Base-by-base conservation (phyloP, 2,113 vertebrate genomes). In the Sceloporus undulatus region DNA sequence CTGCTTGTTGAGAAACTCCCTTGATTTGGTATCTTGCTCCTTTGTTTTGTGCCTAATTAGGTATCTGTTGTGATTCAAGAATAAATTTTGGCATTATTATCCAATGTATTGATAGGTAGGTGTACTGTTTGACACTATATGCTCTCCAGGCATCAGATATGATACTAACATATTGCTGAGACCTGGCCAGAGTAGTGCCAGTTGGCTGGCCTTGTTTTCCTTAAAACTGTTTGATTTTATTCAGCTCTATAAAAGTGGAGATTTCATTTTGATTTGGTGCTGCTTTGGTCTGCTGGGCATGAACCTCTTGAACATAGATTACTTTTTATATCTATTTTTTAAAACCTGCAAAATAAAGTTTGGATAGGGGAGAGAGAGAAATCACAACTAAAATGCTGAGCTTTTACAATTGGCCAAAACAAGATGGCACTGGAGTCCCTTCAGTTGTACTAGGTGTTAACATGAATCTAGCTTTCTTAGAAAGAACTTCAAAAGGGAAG, bases 181-280 rank as follows among this genome's bases (percentile, higher is more conserved):
- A 34, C 11, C 4, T 80, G 42, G n/a, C 65, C 65, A 56, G 62
- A 85, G 13, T 73, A 40, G n/a, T 38, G 48, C 7, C 48, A 48
- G 48, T 21, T 42, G 27, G 40, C 59, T 34, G 9, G 84, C 18
- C 9, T 27, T 13, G 11, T 52, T 74, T 85, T 54, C 48, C n/a
- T 79, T 79, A 34, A 40, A 21, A n/a, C 70, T 52, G 62, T 19
- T 71, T 71, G 29, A 27, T 86, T 68, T 86, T 86, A 25, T 75
- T 18, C 56, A 16, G 16, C 25, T 34, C 38, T 29, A 34, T 62
- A 59, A 59, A 18, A 38, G 6, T 62, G 5, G 14, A 77, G 75
- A 38, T 40, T 77, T 18, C 18, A 21, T 56, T 79, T n/a, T 29
- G 65, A 38, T 65, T 81, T 81, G 48, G 5, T 48, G 48, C 48